Conservation (phyloP, 1,140 invertebrate species). For the Aphis craccivora region DNA sequence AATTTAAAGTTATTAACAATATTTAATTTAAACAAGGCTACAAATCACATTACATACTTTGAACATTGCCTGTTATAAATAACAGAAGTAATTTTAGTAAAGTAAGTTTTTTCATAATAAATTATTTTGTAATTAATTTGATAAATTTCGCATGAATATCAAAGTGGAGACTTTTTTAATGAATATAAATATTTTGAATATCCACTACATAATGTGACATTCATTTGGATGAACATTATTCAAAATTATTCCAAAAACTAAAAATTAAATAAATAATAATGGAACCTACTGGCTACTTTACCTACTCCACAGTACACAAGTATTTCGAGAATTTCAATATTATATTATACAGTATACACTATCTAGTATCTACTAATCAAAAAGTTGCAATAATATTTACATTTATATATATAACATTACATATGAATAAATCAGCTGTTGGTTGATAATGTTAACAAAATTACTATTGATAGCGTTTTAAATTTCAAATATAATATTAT, state of each 20-base stretch:
- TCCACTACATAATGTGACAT: not conserved
- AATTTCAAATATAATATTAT: not conserved
- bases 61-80: not conserved
- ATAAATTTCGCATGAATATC: not conserved
- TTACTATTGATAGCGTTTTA: not conserved
- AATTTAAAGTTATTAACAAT: not conserved
- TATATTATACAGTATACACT: not conserved
- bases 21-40: too few relatives aligned
- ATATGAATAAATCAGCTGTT: not conserved
- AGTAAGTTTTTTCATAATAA: not conserved
- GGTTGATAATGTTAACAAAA: not conserved
- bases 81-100: conserved; percentile 1
- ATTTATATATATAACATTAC: not conserved
- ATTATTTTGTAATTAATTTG: not conserved
- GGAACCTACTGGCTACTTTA: too few relatives aligned
- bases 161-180: not conserved
- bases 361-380: too few relatives aligned
- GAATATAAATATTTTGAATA: not conserved
- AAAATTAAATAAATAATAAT: not conserved
- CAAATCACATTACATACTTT: not conserved
- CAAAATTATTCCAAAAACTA: not conserved
- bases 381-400: not conserved
- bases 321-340: not conserved
- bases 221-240: not conserved
- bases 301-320: too few relatives aligned